Percentiles rank a stretch among this genome's conserved stretches.
These are phyloP conservation scores for Marcusenius ussheri DNA, from an alignment of 2,113 vertebrate species.

Conservation along the genomic window DNA sequence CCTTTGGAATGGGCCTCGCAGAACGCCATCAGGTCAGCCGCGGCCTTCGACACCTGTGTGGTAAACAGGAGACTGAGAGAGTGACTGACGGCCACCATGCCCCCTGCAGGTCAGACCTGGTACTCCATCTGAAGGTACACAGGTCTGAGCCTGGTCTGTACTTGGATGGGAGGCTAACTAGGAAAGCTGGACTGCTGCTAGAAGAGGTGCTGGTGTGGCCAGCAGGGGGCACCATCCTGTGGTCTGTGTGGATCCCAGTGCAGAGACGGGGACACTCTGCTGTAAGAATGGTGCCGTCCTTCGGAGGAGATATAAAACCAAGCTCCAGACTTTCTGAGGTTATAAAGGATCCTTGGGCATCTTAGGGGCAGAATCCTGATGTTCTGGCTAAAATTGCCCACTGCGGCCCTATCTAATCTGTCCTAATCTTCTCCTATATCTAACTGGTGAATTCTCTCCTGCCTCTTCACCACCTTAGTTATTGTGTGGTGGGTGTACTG, in stretches of 20 bases:
- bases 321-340: not conserved
- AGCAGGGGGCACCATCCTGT: not conserved
- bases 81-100: not conserved
- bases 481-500: too few relatives aligned
- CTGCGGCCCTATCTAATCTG: not conserved
- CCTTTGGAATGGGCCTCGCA: conserved; percentile 76
- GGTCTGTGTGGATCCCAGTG: not conserved
- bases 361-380: not conserved
- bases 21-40: conserved; percentile 75
- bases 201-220: not conserved
- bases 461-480: too few relatives aligned
- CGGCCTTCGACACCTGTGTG: conserved; percentile 77
- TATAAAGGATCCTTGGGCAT: not conserved
- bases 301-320: too few relatives aligned
- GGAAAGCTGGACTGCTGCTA: not conserved
- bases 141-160: not conserved
- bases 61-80: not conserved
- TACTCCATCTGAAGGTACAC: not conserved
- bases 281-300: too few relatives aligned
- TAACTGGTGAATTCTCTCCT: not conserved
- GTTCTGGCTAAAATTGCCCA: not conserved
- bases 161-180: not conserved
- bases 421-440: not conserved
- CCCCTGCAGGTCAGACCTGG: not conserved
- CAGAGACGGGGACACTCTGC: not conserved